These are phyloP conservation scores for Drosophila fungiperda DNA, from an alignment of 2,888 invertebrate genomes.

Conservation along the genomic window DNA sequence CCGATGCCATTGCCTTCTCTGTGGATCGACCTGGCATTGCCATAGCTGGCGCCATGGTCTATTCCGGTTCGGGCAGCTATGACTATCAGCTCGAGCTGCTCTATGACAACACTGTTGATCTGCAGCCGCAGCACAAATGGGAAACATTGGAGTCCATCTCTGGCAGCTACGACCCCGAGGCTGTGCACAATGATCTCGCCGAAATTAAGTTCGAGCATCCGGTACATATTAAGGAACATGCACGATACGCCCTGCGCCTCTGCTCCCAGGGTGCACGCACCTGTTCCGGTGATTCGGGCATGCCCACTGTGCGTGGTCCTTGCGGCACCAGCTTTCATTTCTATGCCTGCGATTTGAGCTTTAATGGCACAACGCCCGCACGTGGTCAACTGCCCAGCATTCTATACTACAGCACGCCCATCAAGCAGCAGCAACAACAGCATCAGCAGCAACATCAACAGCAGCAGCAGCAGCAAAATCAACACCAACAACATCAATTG, in stretches of 20 bases:
- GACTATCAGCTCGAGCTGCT: conserved; percentile 96
- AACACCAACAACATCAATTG: conserved; percentile 65
- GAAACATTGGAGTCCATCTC: conserved; percentile 93
- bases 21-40: conserved; percentile 96
- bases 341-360: conserved; percentile 95
- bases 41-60: conserved; percentile 95
- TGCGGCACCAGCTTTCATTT: conserved; percentile 97
- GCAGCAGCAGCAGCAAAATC: conserved; percentile 45
- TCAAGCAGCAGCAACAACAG: conserved; percentile 77
- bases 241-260: conserved; percentile 94
- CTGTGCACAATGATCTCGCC: conserved; percentile 94
- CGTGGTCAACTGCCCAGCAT: conserved; percentile 98
- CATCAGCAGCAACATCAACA: conserved; percentile 26
- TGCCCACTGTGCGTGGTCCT: conserved; percentile 94
- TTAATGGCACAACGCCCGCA: conserved; percentile 97
- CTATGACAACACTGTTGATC: conserved; percentile 88
- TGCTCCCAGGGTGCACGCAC: conserved; percentile 96
- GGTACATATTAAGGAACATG: conserved; percentile 94
- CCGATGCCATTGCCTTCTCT: conserved; percentile 97
- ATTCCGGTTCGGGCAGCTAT: conserved; percentile 94
- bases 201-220: conserved; percentile 96
- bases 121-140: conserved; percentile 90
- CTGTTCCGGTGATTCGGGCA: conserved; percentile 96
- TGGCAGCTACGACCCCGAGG: conserved; percentile 93
- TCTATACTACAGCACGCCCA: conserved; percentile 88